Conservation (phyloP, 2,888 invertebrate species). For the Acanthococcus lagerstroemiae region DNA sequence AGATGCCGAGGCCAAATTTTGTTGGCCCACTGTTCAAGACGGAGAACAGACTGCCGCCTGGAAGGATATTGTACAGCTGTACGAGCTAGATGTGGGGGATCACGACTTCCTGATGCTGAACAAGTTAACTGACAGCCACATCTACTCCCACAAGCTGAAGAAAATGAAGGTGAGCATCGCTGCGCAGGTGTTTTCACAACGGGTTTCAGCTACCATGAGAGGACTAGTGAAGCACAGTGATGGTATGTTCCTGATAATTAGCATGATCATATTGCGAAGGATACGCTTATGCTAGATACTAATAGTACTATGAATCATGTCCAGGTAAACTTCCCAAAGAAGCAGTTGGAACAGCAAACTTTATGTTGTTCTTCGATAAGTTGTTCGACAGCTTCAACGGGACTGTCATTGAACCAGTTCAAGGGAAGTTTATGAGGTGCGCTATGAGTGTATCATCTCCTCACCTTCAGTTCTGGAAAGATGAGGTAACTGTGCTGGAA, state of each 20-base stretch:
- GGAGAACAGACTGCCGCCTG: not conserved
- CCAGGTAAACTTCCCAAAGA: too few species aligned
- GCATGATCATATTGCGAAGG: too few species aligned
- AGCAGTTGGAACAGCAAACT: too few species aligned
- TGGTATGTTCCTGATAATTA: not conserved
- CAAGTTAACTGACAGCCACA: not conserved
- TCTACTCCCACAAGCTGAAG: constrained; percentile 4
- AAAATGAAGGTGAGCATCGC: constrained; percentile 24
- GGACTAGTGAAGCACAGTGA: not conserved
- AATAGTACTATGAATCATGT: too few species aligned
- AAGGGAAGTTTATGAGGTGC: not conserved
- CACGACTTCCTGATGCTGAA: not conserved
- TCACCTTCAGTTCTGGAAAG: constrained; percentile 7
- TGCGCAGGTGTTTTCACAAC: constrained; percentile 13
- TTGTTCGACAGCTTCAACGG: constrained; percentile 14
- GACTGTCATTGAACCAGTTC: not conserved
- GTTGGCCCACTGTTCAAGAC: too few species aligned
- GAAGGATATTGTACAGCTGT: constrained; percentile 3
- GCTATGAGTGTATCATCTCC: not conserved
- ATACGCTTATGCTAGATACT: too few species aligned
- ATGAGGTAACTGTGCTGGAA: not conserved
- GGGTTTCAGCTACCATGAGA: constrained; percentile 10
- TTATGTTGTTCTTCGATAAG: constrained; percentile 16
- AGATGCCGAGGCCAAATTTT: not conserved
- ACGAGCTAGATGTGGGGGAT: constrained; percentile 7